phyloP scores from a whole-genome alignment of 2,888 invertebrate genomes.

The Coenonympha arcania region DNA sequence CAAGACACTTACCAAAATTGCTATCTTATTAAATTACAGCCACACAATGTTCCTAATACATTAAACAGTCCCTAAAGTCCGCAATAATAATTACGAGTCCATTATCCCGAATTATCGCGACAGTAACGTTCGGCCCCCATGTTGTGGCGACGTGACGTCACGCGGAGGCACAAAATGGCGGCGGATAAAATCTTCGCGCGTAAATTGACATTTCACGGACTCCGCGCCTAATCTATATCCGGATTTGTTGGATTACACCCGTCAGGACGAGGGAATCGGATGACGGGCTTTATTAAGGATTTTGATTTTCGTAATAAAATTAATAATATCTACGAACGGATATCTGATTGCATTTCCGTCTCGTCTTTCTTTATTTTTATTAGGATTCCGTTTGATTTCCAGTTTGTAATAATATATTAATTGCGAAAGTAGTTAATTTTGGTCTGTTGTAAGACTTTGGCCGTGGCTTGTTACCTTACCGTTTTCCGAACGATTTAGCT shows the following conservation, averaged over 20 bases:
- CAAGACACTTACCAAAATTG: neutral
- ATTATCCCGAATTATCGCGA: neutral
- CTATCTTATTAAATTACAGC: neutral
- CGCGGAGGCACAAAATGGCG: slow-evolving; percentile 15
- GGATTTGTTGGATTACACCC: slow-evolving; percentile 11
- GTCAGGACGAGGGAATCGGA: slow-evolving; percentile 1
- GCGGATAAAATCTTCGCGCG: slow-evolving; percentile 12
- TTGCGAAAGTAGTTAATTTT: too few species aligned
- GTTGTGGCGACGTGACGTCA: neutral
- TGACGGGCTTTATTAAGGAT: neutral
- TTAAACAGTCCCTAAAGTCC: neutral
- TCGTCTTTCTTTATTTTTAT: too few species aligned
- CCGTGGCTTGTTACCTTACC: too few species aligned
- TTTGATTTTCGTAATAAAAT: neutral
- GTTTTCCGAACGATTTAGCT: too few species aligned
- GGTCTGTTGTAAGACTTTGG: too few species aligned
- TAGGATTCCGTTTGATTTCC: too few species aligned
- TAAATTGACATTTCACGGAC: slow-evolving; percentile 18
- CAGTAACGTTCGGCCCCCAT: neutral
- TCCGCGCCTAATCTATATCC: slow-evolving; percentile 18
- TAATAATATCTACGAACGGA: too few species aligned
- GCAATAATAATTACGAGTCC: neutral
- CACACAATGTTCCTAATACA: neutral
- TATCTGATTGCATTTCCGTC: too few species aligned
- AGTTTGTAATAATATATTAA: too few species aligned